phyloP scores from a whole-genome alignment of 2,888 invertebrate species.

The Poecilobothrus nobilitatus region DNA sequence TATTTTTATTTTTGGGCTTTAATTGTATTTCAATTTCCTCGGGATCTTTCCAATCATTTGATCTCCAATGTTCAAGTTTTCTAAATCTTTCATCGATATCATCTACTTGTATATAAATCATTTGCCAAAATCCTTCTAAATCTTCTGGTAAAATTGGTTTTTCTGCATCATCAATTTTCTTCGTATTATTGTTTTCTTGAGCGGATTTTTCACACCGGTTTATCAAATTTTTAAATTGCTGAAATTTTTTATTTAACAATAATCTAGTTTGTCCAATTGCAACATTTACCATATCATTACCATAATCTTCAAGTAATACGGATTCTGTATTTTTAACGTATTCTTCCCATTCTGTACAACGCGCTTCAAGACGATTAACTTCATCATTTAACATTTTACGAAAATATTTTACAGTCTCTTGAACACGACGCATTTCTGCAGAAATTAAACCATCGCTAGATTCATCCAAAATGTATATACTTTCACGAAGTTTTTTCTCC shows the following conservation, averaged over 20 bases:
- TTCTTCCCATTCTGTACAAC: constrained; percentile 46
- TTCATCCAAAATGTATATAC: constrained; percentile 28
- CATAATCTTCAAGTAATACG: constrained; percentile 36
- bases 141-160: constrained; percentile 47
- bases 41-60: constrained; percentile 38
- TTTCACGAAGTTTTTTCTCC: constrained; percentile 41
- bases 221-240: constrained; percentile 57
- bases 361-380: constrained; percentile 40
- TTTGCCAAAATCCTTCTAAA: constrained; percentile 58
- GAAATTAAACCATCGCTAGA: constrained; percentile 11
- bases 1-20: neutral
- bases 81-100: constrained; percentile 38
- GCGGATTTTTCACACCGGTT: constrained; percentile 35
- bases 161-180: constrained; percentile 19
- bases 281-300: constrained; percentile 52
- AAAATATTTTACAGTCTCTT: constrained; percentile 35
- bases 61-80: constrained; percentile 33
- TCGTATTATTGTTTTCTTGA: constrained; percentile 17
- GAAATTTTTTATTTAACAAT: constrained; percentile 62
- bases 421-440: constrained; percentile 23
- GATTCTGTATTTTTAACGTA: constrained; percentile 32
- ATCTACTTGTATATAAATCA: constrained; percentile 56
- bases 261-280: constrained; percentile 67
- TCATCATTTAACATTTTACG: constrained; percentile 43
- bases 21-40: constrained; percentile 24